Evolutionary conservation across 2,113 vertebrate species (phyloP).

Genomic region (Jaculus jaculus): DNA sequence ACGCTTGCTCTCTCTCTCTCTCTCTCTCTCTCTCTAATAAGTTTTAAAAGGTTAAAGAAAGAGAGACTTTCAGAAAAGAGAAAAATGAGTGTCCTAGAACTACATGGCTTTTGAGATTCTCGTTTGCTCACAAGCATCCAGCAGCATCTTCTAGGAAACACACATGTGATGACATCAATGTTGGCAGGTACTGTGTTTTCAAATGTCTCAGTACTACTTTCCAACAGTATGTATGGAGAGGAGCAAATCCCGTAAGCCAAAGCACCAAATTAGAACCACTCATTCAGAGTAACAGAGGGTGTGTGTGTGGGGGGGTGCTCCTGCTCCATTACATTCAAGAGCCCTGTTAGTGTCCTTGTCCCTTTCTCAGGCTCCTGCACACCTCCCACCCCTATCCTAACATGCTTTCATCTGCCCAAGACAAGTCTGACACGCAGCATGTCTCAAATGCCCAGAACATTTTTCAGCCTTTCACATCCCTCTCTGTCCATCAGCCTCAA

Average conservation of each 20-base stretch:
- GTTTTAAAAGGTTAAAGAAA: neutral
- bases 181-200: neutral
- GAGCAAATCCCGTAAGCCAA: neutral
- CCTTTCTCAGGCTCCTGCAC: neutral
- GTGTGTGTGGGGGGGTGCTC: neutral
- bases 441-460: neutral
- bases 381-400: fast-evolving
- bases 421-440: neutral
- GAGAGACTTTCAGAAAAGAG: neutral
- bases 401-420: neutral
- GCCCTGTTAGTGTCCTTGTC: neutral
- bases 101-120: neutral
- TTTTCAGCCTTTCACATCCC: neutral
- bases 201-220: neutral
- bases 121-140: neutral
- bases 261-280: neutral
- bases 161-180: neutral
- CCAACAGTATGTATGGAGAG: neutral
- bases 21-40: neutral
- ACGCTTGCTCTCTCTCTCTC: too few relatives aligned
- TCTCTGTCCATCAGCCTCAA: neutral
- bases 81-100: neutral
- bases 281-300: neutral
- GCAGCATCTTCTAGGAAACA: neutral
- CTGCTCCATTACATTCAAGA: neutral